Percentiles rank a stretch among this genome's conserved stretches.
These are phyloP conservation scores for Zenarchopterus dispar DNA, from an alignment of 2,797 vertebrate genomes.

Conservation along the genomic window DNA sequence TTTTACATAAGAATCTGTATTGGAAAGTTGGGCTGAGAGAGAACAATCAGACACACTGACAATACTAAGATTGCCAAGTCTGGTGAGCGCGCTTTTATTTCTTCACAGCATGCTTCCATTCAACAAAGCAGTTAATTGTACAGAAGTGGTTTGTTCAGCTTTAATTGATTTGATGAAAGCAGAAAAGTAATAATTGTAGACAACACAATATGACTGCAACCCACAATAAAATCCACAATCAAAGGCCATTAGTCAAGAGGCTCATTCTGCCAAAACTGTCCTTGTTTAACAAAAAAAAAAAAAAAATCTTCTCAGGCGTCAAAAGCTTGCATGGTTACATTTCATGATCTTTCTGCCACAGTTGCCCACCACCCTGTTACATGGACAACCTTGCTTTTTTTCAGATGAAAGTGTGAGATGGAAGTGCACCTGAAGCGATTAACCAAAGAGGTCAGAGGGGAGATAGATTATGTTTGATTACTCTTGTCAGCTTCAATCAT, in stretches of 20 bases:
- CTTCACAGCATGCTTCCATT: not conserved
- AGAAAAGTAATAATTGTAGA: not conserved
- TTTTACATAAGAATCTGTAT: no score
- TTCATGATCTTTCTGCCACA: conserved; percentile 1
- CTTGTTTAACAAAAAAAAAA: not conserved
- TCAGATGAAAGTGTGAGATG: conserved; percentile 8
- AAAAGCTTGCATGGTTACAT: not conserved
- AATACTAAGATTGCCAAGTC: no score
- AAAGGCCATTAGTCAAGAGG: not conserved
- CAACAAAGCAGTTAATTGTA: not conserved
- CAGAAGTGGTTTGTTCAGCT: not conserved
- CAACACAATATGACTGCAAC: not conserved
- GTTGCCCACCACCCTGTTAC: not conserved
- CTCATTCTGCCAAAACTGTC: not conserved
- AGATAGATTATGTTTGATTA: conserved; percentile 58
- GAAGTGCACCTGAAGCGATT: conserved; percentile 28
- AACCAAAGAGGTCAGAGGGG: conserved; percentile 38
- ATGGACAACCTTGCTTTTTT: not conserved
- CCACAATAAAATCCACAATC: not conserved
- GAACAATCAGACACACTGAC: no score
- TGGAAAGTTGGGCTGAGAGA: no score
- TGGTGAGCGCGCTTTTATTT: no score
- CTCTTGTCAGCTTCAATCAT: conserved; percentile 56
- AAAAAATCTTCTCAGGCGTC: not conserved
- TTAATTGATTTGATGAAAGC: not conserved